Base-by-base conservation (phyloP, 2,888 invertebrate genomes). In the Baronia brevicornis region DNA sequence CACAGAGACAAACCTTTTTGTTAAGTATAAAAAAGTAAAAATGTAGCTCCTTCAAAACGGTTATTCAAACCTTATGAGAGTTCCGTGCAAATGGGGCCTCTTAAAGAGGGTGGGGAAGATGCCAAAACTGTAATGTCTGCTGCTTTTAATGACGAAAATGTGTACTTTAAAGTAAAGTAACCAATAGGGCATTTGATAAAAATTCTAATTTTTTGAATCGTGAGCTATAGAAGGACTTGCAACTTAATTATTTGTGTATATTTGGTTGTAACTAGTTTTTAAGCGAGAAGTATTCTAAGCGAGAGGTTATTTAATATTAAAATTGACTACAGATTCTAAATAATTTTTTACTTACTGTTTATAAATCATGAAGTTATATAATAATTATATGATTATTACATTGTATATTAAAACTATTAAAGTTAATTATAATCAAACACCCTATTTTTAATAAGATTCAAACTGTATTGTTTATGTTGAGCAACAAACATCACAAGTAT, bases 81-180 rank as follows among this genome's bases (percentile, higher is more conserved):
- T 58, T 62, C 55, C 63, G 78, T 84, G 84, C 84, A 84, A 84
- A 84, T 84, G 82, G 80, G 74, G 65, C 79, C 79, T 74, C 77
- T 37, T 45, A 43, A 45, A 29, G 44, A 73, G 73, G 79, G 70
- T 64, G 75, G 78, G 78, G 75, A 66, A 57, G 54, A 60, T 55
- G 55, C 48, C 59, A 64, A 48, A 42, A 36, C 38, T 47, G 72
- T 75, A 72, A 58, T 72, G 77, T 69, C 63, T 77, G 79, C 62
- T 78, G 79, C 72, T 58, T 44, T 21, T 32, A 29, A 33, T 20
- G 7, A 23, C 11, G 6, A 5, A 14, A 20, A 7, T 6, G 8
- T 13, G 14, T n/a, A n/a, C n/a, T n/a, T n/a, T n/a, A n/a, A n/a
- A n/a, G n/a, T n/a, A n/a, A n/a, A n/a, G n/a, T n/a, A n/a, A n/a